Evolutionary conservation across 2,888 invertebrate genomes (phyloP).

Genomic region (Polietes domitor): DNA sequence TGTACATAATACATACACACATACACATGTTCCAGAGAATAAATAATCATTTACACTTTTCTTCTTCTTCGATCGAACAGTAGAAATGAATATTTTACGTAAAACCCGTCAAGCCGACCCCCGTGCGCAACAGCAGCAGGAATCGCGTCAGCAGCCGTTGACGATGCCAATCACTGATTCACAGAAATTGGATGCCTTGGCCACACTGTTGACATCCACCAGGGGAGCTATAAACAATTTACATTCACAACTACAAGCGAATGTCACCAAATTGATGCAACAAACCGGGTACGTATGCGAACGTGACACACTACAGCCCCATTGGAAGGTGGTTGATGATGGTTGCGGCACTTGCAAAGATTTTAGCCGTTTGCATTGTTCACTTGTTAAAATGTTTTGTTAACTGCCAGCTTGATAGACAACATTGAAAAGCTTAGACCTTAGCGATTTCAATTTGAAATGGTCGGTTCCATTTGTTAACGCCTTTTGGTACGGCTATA

Average conservation of each 20-base stretch:
- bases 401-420: neutral
- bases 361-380: neutral
- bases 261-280: slow-evolving; percentile 70
- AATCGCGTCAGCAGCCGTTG: slow-evolving; percentile 1
- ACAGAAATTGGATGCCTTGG: slow-evolving; percentile 73
- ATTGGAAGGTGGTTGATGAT: neutral
- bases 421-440: neutral
- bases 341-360: neutral
- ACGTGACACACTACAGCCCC: neutral
- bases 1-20: too few relatives aligned
- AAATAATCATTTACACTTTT: neutral
- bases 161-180: slow-evolving; percentile 50
- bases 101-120: slow-evolving; percentile 62
- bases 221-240: slow-evolving; percentile 68
- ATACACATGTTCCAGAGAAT: neutral
- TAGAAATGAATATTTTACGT: slow-evolving; percentile 60
- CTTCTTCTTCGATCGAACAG: slow-evolving; percentile 17
- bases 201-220: slow-evolving; percentile 74
- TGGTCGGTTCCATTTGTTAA: neutral
- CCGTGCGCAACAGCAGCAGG: slow-evolving; percentile 32
- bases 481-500: neutral
- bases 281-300: slow-evolving; percentile 72
- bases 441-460: neutral
- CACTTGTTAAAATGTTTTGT: neutral
- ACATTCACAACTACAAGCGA: slow-evolving; percentile 64